Evolutionary conservation across 2,113 vertebrate genomes (phyloP).

Genomic region (Acinonyx jubatus): DNA sequence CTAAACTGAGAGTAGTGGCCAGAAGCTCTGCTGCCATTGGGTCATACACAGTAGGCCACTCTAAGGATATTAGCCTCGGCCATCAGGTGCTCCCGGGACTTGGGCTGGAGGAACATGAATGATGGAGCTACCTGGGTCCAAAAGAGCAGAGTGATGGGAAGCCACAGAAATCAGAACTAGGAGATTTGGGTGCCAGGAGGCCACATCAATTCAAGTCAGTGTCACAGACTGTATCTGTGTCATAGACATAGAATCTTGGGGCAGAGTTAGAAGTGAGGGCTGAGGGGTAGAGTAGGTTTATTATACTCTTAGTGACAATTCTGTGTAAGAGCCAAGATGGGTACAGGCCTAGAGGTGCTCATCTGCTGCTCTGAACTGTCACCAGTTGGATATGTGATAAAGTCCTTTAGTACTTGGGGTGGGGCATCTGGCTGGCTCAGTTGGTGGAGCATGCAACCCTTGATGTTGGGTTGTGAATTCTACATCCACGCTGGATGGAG

Average conservation of each 20-base stretch:
- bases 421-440: neutral
- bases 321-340: neutral
- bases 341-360: neutral
- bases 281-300: neutral
- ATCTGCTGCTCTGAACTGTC: neutral
- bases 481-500: neutral
- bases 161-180: neutral
- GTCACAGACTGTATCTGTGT: neutral
- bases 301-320: neutral
- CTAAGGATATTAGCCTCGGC: neutral
- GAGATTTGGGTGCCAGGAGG: neutral
- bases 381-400: neutral
- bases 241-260: neutral
- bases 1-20: neutral
- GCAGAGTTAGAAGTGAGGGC: neutral
- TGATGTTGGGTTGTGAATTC: neutral
- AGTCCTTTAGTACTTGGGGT: neutral
- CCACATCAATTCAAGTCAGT: neutral
- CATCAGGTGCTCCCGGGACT: neutral
- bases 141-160: neutral
- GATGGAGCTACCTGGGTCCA: neutral
- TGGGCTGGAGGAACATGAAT: neutral
- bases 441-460: neutral
- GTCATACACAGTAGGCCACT: neutral
- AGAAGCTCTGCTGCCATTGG: neutral